Evolutionary conservation across 2,113 vertebrate species (phyloP).

Genomic region (Hydrolagus affinis): DNA sequence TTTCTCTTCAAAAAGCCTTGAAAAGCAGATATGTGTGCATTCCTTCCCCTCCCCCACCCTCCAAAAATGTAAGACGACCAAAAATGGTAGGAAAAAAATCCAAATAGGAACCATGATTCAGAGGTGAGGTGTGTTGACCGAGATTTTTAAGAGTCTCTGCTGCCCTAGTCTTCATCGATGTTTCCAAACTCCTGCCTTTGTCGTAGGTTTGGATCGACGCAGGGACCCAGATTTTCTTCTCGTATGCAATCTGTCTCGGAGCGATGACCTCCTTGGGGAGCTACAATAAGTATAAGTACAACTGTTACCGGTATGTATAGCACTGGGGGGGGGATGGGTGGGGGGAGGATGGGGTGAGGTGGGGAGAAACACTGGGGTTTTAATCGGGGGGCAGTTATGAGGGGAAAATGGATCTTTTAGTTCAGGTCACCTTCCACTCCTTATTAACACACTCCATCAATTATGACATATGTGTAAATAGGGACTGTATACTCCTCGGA

Average conservation of each 20-base stretch:
- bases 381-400: slow-evolving; percentile 43
- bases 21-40: no score
- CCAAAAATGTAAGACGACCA: no score
- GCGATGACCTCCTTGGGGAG: slow-evolving; percentile 98
- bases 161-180: not conserved
- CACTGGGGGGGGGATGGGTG: slow-evolving; percentile 51
- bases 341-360: slow-evolving; percentile 32
- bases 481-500: slow-evolving; percentile 99
- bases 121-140: not conserved
- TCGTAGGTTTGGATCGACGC: slow-evolving; percentile 93
- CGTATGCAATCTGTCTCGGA: slow-evolving; percentile 95
- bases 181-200: not conserved
- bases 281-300: slow-evolving; percentile 99
- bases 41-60: no score
- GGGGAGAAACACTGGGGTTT: not conserved
- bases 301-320: slow-evolving; percentile 92
- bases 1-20: no score
- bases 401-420: slow-evolving; percentile 56
- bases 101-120: not conserved
- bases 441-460: slow-evolving; percentile 98
- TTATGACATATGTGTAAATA: slow-evolving; percentile 99
- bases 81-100: no score
- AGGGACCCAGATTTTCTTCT: slow-evolving; percentile 98
- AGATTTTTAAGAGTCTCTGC: not conserved
- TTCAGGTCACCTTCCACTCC: slow-evolving; percentile 65